Base-by-base conservation (phyloP, 2,113 vertebrate species). In the Prionailurus viverrinus region DNA sequence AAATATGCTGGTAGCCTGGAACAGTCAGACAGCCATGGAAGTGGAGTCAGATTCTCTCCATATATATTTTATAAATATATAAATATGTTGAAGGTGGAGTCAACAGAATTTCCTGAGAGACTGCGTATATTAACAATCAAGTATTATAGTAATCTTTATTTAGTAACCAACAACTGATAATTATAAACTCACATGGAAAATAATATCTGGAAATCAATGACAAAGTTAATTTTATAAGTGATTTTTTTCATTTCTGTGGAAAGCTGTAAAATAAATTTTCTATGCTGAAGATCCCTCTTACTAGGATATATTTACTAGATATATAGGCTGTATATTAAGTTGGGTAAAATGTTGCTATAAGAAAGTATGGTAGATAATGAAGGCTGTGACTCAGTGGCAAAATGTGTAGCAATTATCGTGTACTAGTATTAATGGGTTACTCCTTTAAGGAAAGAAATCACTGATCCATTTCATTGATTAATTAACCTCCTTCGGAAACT, bases 391-490 rank as follows among this genome's bases (percentile, higher is more conserved):
- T 86, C 21, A 33, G 29, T 87, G 65, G 29, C 36, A 11, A 96
- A 95, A 84, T 69, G 13, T 39, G 18, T 65, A 87, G 61, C 8
- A n/a, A 25, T 13, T 27, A 93, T 13, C 79, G 18, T 79, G 39
- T 61, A 36, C 58, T 29, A 91, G 14, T 83, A 51, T 74, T 86
- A 63, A 89, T 55, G 27, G 23, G 66, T 48, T 92, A n/a, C 41
- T 87, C 14, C 89, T 58, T 83, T 83, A 84, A 90, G 48, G n/a
- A 89, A 29, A 89, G 0, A 89, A 95, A 92, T 65, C 31, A 81
- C 19, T 74, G 31, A 81, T 55, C 41, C 65, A 81, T 94, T 81
- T 95, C 65, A 84, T 1, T 91, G 36, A 93, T 79, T 95, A 87
- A 68, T 76, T 85, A 78, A 81, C 65, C 31, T 95, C 29, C 23